Evolutionary conservation across 30 jellyfish, hydroid and myxozoan genomes (phyloP), one percentile per base, ranked within the genome.

Genomic region (Mastigias papua): DNA sequence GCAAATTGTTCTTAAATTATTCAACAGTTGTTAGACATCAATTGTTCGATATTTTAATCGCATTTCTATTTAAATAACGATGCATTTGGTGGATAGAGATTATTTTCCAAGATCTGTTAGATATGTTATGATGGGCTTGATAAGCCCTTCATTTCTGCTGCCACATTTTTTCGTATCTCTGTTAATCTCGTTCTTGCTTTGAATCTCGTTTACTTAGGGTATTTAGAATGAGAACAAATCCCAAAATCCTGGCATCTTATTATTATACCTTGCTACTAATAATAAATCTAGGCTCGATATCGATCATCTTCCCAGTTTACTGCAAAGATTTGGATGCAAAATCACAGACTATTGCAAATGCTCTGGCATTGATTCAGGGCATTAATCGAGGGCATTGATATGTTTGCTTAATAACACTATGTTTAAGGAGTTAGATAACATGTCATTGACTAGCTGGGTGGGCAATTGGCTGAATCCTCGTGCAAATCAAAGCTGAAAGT

Each of bases 1-100:
- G 51, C 92, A 82, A 82, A 82, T 35, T 70, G 83, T 35, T 28
- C 28, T 69, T 82, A 28, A 82, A 82, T 82, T 64, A 82, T 82
- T 82, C 60, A 82, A 66, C 78, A 69, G 77, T 35, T 23, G 73
- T 32, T 66, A 29, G 76, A 69, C 58, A 22, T 54, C 58, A 17
- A 51, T 78, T 78, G 89, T 82, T 8, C 25, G 80, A 27, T n/a
- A 33, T 34, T 22, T 30, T 82, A 73, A 82, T 82, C 92, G 75
- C 48, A 49, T 82, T 82, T 66, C 58, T 25, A 75, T 82, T 82
- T 69, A 37, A 37, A 82, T 82, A 32, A 48, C 80, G 75, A 72
- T 26, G 65, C 71, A 82, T 71, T 82, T 69, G 75, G 50, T 25
- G 54, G 75, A 27, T 33, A 28, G 70, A 49, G 92, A 82, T 82